Conservation (phyloP, 2,113 vertebrate genomes). For the zebrafish (Danio rerio) region GRCz12tu NC_133188.1:44088001-44088500, state of each 20-base stretch:
- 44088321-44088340: slow-evolving; percentile 13
- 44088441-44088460: slow-evolving; percentile 10
- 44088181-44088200: too few relatives aligned
- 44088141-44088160: too few relatives aligned
- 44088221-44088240: slow-evolving; percentile 8
- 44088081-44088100: too few relatives aligned
- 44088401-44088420: slow-evolving; percentile 1
- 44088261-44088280: neutral
- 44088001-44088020: too few relatives aligned
- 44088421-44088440: slow-evolving; percentile 4
- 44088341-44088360: slow-evolving; percentile 33
- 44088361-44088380: slow-evolving; percentile 37
- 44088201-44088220: neutral
- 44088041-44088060: too few relatives aligned
- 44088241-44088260: slow-evolving; percentile 20
- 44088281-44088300: slow-evolving; percentile 4
- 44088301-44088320: slow-evolving; percentile 32
- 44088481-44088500: neutral
- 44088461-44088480: slow-evolving; percentile 1
- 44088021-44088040: too few relatives aligned
- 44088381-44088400: slow-evolving; percentile 23
- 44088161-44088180: too few relatives aligned
- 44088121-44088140: too few relatives aligned
- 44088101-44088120: too few relatives aligned
- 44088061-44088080: too few relatives aligned